These are phyloP conservation scores for Euplagia quadripunctaria DNA, from an alignment of 2,888 invertebrate genomes.

Conservation along the genomic window DNA sequence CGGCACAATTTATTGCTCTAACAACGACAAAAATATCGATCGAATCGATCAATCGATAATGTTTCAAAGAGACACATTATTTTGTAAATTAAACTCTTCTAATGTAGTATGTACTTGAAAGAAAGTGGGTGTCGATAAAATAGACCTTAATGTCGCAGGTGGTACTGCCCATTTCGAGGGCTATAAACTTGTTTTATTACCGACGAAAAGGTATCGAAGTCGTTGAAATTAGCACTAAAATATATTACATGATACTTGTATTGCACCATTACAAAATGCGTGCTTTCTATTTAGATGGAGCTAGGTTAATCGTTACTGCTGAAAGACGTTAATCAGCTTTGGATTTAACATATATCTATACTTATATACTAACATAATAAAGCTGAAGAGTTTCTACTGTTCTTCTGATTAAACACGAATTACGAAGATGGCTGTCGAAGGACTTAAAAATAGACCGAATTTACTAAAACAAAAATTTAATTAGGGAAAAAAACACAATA, in stretches of 20 bases:
- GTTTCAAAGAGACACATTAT: not conserved
- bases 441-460: too few species aligned
- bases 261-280: not conserved
- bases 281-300: not conserved
- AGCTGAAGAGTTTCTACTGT: too few species aligned
- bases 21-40: too few species aligned
- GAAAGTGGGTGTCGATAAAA: slow-evolving; percentile 5
- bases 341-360: too few species aligned
- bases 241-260: slow-evolving; percentile 14
- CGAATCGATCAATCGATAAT: too few species aligned
- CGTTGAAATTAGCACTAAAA: slow-evolving; percentile 21
- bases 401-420: too few species aligned
- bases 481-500: too few species aligned
- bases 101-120: not conserved
- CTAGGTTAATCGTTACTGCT: not conserved
- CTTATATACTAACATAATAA: too few species aligned
- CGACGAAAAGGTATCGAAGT: slow-evolving; percentile 9
- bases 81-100: slow-evolving; percentile 1
- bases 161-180: slow-evolving; percentile 11
- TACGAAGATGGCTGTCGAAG: too few species aligned
- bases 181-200: slow-evolving; percentile 18
- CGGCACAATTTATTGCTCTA: too few species aligned
- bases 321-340: too few species aligned
- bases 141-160: slow-evolving; percentile 20
- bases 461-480: too few species aligned